Base-by-base conservation (phyloP, 64 coral and sea anemone species). In the Montipora foliosa region DNA sequence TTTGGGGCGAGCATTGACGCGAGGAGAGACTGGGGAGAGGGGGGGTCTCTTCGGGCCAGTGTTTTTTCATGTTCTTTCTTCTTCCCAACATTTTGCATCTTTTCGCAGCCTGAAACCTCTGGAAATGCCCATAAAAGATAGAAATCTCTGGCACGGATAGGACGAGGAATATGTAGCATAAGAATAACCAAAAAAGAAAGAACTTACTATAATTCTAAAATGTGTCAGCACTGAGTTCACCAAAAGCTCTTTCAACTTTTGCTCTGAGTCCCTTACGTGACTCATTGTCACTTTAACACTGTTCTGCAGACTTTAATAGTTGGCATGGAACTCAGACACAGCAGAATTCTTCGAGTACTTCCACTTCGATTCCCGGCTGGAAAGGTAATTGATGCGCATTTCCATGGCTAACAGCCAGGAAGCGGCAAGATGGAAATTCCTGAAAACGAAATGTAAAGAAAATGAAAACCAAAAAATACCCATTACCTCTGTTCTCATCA, bases 321-420 rank as follows among this genome's bases (percentile, higher is more conserved):
- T 2, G 97, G 92, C 97, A 98, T 98, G 29, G 97, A 98, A 89
- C 97, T 98, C 24, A 98, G 92, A 52, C 94, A 98, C 67, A 98
- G 83, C 78, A 91, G 84, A 96, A 98, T 52, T 98, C 97, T 17
- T 98, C 97, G 73, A 96, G 97, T 47, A 98, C 91, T 89, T 96
- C 91, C 24, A 92, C 91, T 70, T 96, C 92, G 9, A 88, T 37
- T 37, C 29, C 29, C 29, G 91, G 8, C 91, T 81, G 12, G 94
- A 92, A 15, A 98, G 82, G 6, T 91, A 53, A 59, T 96, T 98
- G 25, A 98, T 93, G 0, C 62, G 52, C 19, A 94, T 86, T 78
- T 98, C 97, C 97, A 98, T 98, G 12, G 89, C 94, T 75, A 98
- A 98, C 97, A 98, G 96, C 97, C 97, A 98, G 22, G 97, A 98